These are phyloP conservation scores for Atherinomorus stipes DNA, from an alignment of 2,113 vertebrate genomes.

Conservation along the genomic window DNA sequence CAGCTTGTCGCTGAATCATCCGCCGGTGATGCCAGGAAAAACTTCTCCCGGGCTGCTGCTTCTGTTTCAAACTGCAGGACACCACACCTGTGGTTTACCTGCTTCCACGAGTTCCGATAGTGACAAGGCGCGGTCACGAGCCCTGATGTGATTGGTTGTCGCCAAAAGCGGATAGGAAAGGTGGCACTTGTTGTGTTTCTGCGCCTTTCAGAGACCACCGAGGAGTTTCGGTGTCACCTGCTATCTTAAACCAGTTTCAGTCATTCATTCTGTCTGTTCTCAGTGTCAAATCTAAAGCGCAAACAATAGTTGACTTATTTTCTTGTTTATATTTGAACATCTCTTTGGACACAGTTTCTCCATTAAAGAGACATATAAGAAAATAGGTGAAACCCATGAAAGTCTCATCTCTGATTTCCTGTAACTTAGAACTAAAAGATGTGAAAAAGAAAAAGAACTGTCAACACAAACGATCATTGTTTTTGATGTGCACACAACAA, in stretches of 20 bases:
- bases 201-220: background rate
- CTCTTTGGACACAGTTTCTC: background rate
- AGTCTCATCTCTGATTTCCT: background rate
- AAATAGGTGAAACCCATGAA: background rate
- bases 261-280: background rate
- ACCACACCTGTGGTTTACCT: slow-evolving; percentile 64
- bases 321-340: background rate
- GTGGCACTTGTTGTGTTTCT: slow-evolving; percentile 6
- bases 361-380: too few species aligned
- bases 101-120: slow-evolving; percentile 53
- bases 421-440: background rate
- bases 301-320: background rate
- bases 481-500: background rate
- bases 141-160: slow-evolving; percentile 56
- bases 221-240: slow-evolving; percentile 49
- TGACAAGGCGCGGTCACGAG: slow-evolving; percentile 43
- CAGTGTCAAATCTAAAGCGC: background rate
- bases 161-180: background rate
- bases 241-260: background rate
- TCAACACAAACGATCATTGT: background rate
- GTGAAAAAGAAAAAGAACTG: background rate
- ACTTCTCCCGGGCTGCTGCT: background rate
- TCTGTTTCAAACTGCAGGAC: slow-evolving; percentile 4
- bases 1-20: background rate
- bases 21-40: background rate